Percentiles rank a stretch among this genome's conserved stretches.
These are phyloP conservation scores for Oxyruncus cristatus DNA, from an alignment of 2,113 vertebrate species.

Conservation along the genomic window DNA sequence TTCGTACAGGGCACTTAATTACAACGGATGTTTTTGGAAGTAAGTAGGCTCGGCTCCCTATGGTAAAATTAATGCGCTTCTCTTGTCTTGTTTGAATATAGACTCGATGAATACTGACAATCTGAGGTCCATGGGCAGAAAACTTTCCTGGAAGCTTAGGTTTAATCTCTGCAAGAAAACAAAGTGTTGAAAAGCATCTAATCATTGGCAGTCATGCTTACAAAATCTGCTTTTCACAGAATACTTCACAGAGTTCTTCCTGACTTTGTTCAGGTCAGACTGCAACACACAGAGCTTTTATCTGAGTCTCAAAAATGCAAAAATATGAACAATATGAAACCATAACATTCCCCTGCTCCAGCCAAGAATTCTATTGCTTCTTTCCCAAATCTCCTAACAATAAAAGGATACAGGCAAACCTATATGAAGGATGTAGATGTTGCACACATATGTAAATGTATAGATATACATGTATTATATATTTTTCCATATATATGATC, in stretches of 20 bases:
- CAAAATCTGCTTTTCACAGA: not conserved
- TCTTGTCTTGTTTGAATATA: slow-evolving; percentile 88
- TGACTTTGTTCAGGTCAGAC: not conserved
- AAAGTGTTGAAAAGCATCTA: not conserved
- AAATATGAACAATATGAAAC: slow-evolving; percentile 14
- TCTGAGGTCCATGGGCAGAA: slow-evolving; percentile 69
- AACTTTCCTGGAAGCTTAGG: slow-evolving; percentile 61
- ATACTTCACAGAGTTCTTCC: not conserved
- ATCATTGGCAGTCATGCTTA: not conserved
- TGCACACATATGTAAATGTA: not conserved
- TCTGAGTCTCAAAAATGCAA: slow-evolving; percentile 17
- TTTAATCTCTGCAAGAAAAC: slow-evolving; percentile 61
- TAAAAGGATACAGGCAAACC: not conserved
- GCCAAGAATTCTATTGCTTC: slow-evolving; percentile 13
- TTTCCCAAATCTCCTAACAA: not conserved
- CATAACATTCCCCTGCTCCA: not conserved
- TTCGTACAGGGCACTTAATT: slow-evolving; percentile 85
- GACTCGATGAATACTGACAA: slow-evolving; percentile 77
- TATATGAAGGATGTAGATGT: not conserved
- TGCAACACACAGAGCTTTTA: slow-evolving; percentile 18
- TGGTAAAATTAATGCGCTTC: slow-evolving; percentile 84
- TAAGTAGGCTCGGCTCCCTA: slow-evolving; percentile 87
- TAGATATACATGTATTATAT: not conserved
- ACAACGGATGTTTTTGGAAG: slow-evolving; percentile 88
- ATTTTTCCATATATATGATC: not conserved